Base-by-base conservation (phyloP, 2,888 invertebrate genomes). In the Lepidonotus clava region DNA sequence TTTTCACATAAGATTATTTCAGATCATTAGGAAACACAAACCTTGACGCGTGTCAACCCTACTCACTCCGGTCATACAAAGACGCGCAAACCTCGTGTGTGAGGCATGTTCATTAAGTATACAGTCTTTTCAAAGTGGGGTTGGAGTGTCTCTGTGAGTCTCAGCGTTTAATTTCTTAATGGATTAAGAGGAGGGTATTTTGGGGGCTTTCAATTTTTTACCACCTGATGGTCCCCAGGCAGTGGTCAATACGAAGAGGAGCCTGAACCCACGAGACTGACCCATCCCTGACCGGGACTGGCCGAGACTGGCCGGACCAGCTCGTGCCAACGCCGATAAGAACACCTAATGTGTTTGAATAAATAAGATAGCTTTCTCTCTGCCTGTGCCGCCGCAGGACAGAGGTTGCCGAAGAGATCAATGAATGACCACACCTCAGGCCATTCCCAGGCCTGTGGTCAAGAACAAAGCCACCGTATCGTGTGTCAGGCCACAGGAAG, bases 1-100 rank as follows among this genome's bases (percentile, higher is more conserved):
- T 71, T 71, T 71, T 71, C 71, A 71, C 71, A 71, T 71, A 71
- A 71, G 71, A 36, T 71, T 71, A 71, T 71, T 71, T 71, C 71
- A 38, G 71, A 71, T 71, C 71, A 71, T 71, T 71, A 71, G n/a
- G 38, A 38, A 38, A 18, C 21, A 34, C 34, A 34, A 71, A 34
- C 34, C 24, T 4, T 36, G 36, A 18, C 71, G 18, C 71, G 71
- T 38, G 71, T 38, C 71, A 11, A 1, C 36, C 38, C 46, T 46
- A 18, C 46, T 46, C 46, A 18, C 46, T 18, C 46, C 46, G 18
- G 8, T 8, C 71, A 71, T 38, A 71, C 71, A 71, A 71, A 71
- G 36, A 1, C 66, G 11, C 38, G 18, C 71, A 18, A 36, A 4
- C 38, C 14, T 8, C 18, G 46, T 18, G 46, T 46, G n/a, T n/a